These are phyloP conservation scores for Lithosia quadra DNA, from an alignment of 2,888 invertebrate genomes.

Conservation along the genomic window DNA sequence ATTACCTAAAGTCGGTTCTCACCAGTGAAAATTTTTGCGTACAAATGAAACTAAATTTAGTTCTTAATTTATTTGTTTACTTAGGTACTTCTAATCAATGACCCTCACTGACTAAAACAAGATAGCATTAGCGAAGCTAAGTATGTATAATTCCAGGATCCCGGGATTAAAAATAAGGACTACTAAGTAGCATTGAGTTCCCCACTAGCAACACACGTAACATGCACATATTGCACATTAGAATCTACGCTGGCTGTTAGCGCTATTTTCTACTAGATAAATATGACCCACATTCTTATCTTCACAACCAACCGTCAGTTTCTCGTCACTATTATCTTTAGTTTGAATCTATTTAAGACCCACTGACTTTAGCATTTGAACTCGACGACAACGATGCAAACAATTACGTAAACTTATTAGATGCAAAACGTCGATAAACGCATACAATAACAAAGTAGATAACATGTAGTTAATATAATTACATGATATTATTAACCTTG, in stretches of 20 bases:
- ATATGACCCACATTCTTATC: conserved; percentile 79
- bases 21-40: too few relatives aligned
- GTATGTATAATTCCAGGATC: neutral
- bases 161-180: neutral
- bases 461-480: too few relatives aligned
- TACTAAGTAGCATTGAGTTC: neutral
- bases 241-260: conserved; percentile 51
- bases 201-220: neutral
- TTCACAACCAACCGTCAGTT: conserved; percentile 59
- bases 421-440: neutral
- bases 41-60: too few relatives aligned
- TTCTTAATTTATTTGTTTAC: too few relatives aligned
- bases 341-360: conserved; percentile 45
- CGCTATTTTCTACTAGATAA: conserved; percentile 63
- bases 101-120: too few relatives aligned
- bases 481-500: neutral
- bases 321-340: conserved; percentile 58
- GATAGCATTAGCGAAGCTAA: too few relatives aligned
- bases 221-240: conserved; percentile 33
- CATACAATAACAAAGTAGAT: neutral
- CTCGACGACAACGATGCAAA: conserved; percentile 16
- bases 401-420: conserved; percentile 2
- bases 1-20: too few relatives aligned
- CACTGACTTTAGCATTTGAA: conserved; percentile 46
- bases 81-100: too few relatives aligned